Evolutionary conservation across 2,888 invertebrate genomes (phyloP), one percentile per base, ranked within the genome.

Genomic region (Argyresthia goedartella): DNA sequence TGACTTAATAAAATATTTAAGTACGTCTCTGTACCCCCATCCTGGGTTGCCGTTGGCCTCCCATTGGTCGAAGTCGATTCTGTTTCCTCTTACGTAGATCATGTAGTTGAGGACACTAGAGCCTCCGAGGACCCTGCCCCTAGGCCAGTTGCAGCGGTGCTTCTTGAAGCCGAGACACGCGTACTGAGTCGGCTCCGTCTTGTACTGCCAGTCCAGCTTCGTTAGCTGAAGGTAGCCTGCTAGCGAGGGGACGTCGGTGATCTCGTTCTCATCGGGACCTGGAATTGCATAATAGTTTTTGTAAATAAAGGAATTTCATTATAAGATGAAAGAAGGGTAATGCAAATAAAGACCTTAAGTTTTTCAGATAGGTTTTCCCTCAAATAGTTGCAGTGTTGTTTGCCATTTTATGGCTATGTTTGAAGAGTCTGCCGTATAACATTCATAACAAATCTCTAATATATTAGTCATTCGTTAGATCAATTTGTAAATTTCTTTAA

Each of bases 111-210:
- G 84, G 0, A 94, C 93, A 60, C 94, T 93, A 0, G 93, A 93
- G 0, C 97, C 97, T 2, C 97, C 97, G 0, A 97, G 88, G 1
- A 96, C 95, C 75, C 95, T 95, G 15, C 95, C 95, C 49, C 97
- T 85, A 0, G 95, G 95, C 95, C 95, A 95, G 72, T 94, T 95
- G 77, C 95, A 95, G 52, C 92, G 88, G 49, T 91, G 92, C 56
- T 92, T 91, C 63, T 92, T 92, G 91, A 95, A 94, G 11, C 93
- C 95, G 55, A 95, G 78, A 61, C 95, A 95, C 0, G 95, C 93
- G 64, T 90, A 91, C 56, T 90, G 90, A 2, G 93, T 94, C 0
- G 95, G 93, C 67, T 95, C 94, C 0, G 94, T 95, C 81, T 95
- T 95, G 79, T 95, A 96, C 60, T 92, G 91, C 95, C 95, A 96